These are phyloP conservation scores for Caenorhabditis sp. DNA, from an alignment of 2,888 invertebrate genomes.

Conservation along the genomic window DNA sequence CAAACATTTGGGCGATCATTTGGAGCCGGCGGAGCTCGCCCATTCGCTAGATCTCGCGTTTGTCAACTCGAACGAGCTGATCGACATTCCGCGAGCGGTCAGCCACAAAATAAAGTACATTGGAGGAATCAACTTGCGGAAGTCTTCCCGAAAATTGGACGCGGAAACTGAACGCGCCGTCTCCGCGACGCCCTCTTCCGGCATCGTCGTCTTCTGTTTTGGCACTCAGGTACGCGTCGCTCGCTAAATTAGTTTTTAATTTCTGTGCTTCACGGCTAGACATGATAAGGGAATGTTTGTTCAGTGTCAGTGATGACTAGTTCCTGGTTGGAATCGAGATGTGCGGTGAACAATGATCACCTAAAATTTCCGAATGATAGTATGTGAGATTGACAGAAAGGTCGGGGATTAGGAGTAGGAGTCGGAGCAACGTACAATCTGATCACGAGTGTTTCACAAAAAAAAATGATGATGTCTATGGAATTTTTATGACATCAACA, in stretches of 20 bases:
- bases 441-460: too few relatives aligned
- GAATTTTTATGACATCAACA: too few relatives aligned
- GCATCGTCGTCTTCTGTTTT: conserved; percentile 68
- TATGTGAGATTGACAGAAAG: too few relatives aligned
- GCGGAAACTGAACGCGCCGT: conserved; percentile 42
- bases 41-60: conserved; percentile 53
- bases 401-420: too few relatives aligned
- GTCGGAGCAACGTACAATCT: too few relatives aligned
- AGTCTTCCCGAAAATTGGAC: conserved; percentile 19
- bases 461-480: too few relatives aligned
- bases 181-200: conserved; percentile 16
- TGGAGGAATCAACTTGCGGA: conserved; percentile 63
- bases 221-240: conserved; percentile 60
- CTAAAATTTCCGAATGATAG: too few relatives aligned
- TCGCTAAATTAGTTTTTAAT: not conserved
- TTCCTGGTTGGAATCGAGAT: too few relatives aligned
- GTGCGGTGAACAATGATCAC: too few relatives aligned
- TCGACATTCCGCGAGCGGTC: conserved; percentile 64
- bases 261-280: not conserved
- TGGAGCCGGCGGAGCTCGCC: not conserved
- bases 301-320: too few relatives aligned
- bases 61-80: conserved; percentile 69
- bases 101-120: conserved; percentile 69
- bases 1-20: conserved; percentile 10
- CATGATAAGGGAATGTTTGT: too few relatives aligned